phyloP scores from a whole-genome alignment of 2,113 vertebrate species.

The Morone chrysops region DNA sequence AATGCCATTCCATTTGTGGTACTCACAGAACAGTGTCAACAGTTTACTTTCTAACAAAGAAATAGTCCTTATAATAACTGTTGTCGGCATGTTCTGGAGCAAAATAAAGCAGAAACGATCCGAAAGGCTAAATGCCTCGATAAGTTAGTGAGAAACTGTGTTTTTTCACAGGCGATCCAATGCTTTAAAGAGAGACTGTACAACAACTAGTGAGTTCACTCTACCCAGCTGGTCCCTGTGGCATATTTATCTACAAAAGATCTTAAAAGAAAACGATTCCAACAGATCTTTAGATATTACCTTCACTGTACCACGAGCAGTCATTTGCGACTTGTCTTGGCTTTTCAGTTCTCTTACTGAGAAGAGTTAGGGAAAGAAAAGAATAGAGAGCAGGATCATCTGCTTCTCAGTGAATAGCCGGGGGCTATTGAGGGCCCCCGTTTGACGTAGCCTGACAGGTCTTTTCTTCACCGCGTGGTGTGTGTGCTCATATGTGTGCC shows the following conservation, averaged over 20 bases:
- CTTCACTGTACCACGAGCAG: not conserved
- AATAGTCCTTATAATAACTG: not conserved
- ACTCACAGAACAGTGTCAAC: not conserved
- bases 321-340: constrained; percentile 43
- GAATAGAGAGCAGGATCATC: constrained; percentile 65
- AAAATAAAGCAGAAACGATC: not conserved
- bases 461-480: constrained; percentile 60
- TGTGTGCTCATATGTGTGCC: not conserved
- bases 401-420: constrained; percentile 65
- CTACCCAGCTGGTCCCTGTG: not conserved
- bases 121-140: not conserved
- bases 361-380: constrained; percentile 48
- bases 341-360: constrained; percentile 44
- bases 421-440: constrained; percentile 64
- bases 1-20: not conserved
- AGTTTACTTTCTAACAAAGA: not conserved
- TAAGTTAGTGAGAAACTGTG: not conserved
- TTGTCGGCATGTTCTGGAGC: not conserved
- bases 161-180: not conserved
- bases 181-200: not conserved
- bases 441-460: constrained; percentile 70
- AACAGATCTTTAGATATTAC: constrained; percentile 10
- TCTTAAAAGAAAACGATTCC: not conserved
- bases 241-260: not conserved
- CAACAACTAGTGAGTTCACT: not conserved